Conservation (phyloP, 2,888 invertebrate species). For the Prosapia bicincta region DNA sequence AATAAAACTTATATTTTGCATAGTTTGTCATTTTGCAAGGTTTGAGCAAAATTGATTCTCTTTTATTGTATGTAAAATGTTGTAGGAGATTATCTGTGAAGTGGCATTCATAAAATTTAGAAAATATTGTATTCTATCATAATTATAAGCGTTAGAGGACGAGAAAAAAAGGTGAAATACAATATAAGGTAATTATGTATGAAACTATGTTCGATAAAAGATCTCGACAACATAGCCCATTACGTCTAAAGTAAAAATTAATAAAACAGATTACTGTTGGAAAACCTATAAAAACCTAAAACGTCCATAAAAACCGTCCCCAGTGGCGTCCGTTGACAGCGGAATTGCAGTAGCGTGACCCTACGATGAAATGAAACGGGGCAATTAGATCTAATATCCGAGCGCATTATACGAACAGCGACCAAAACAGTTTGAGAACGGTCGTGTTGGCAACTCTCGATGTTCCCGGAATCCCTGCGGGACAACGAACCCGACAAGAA, state of each 20-base stretch:
- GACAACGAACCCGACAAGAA: conserved; percentile 26
- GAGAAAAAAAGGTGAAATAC: no score
- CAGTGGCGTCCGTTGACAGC: not conserved
- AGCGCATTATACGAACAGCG: not conserved
- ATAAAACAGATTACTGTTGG: not conserved
- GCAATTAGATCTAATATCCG: not conserved
- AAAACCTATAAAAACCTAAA: not conserved
- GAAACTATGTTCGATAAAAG: no score
- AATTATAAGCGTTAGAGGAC: no score
- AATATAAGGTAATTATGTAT: no score
- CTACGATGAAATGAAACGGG: not conserved
- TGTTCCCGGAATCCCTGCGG: conserved; percentile 11
- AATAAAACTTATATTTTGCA: no score
- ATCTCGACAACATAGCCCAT: no score
- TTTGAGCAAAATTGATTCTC: no score
- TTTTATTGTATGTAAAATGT: no score
- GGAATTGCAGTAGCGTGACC: not conserved
- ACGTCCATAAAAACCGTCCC: not conserved
- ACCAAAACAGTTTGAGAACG: not conserved
- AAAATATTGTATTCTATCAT: no score
- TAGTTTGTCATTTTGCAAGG: no score
- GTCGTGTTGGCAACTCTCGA: not conserved
- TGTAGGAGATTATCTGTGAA: no score
- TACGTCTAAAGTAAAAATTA: not conserved
- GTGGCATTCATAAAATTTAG: no score